These are phyloP conservation scores for Colistium nudipinnis DNA, from an alignment of 2,113 vertebrate genomes.

Conservation along the genomic window DNA sequence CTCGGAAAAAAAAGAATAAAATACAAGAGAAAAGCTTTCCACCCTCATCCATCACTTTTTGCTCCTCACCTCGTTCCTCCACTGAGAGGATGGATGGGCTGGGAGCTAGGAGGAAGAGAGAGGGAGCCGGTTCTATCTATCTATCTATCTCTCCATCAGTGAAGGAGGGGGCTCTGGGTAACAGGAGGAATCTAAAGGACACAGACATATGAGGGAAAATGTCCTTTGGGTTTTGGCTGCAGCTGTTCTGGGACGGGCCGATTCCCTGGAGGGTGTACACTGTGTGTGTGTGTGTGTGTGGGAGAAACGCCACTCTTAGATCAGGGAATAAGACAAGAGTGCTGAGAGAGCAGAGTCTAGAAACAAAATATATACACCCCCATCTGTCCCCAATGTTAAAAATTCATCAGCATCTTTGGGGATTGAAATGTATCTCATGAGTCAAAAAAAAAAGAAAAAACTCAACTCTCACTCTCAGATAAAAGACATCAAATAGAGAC, in stretches of 20 bases:
- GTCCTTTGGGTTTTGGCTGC: conserved; percentile 41
- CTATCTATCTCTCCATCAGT: conserved; percentile 48
- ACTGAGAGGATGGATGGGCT: conserved; percentile 38
- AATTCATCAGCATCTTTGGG: conserved; percentile 7
- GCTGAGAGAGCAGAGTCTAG: conserved; percentile 15
- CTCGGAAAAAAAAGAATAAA: conserved; percentile 14
- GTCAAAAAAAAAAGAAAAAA: background rate
- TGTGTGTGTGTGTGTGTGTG: conserved; percentile 17
- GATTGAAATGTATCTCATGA: background rate
- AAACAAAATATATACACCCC: conserved; percentile 15
- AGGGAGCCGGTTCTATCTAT: conserved; percentile 43
- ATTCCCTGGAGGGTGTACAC: conserved; percentile 12
- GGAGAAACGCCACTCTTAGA: conserved; percentile 19
- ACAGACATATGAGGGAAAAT: background rate
- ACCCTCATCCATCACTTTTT: conserved; percentile 57
- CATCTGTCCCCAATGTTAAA: conserved; percentile 4
- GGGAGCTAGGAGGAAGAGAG: conserved; percentile 50
- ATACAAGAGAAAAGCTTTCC: conserved; percentile 28
- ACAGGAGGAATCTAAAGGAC: background rate
- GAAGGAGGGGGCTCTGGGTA: conserved; percentile 48
- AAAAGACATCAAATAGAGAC: too few relatives aligned
- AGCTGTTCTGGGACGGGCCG: conserved; percentile 14
- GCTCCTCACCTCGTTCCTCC: conserved; percentile 42
- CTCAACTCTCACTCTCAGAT: too few relatives aligned
- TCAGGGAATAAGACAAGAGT: conserved; percentile 19